Conservation (phyloP, 2,797 vertebrate genomes). For the Pempheris klunzingeri region DNA sequence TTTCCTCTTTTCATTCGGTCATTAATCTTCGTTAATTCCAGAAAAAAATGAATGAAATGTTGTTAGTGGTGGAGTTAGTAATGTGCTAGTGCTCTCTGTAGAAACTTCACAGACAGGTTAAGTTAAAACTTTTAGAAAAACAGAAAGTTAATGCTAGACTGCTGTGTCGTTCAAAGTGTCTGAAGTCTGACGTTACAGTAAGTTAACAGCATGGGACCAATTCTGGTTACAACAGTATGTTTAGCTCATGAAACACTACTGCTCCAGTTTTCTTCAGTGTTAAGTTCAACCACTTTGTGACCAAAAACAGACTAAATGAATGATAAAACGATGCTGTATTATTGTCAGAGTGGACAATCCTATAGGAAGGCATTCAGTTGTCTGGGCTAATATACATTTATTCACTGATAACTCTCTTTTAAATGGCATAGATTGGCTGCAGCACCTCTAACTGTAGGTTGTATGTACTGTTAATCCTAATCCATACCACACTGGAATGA, state of each 20-base stretch:
- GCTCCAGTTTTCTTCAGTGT: not conserved
- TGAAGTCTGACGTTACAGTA: not conserved
- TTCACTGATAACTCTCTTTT: too few relatives aligned
- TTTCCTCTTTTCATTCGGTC: not conserved
- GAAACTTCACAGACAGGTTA: not conserved
- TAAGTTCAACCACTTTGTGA: not conserved
- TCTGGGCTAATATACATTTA: not conserved
- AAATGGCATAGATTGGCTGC: too few relatives aligned
- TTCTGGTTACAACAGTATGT: too few relatives aligned
- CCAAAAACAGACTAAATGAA: too few relatives aligned
- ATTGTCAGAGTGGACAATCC: not conserved
- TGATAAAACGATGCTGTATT: not conserved
- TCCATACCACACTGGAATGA: not conserved
- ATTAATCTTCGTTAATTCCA: not conserved
- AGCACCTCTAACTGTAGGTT: not conserved
- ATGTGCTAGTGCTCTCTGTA: too few relatives aligned
- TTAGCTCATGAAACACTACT: not conserved
- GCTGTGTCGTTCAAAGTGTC: not conserved
- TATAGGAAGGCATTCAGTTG: too few relatives aligned
- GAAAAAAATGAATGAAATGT: not conserved
- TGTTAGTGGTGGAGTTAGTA: not conserved
- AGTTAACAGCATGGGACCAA: not conserved
- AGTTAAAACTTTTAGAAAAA: not conserved
- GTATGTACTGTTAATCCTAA: not conserved
- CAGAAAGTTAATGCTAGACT: not conserved